phyloP scores from a whole-genome alignment of 2,113 vertebrate genomes.

The Bos indicus region DNA sequence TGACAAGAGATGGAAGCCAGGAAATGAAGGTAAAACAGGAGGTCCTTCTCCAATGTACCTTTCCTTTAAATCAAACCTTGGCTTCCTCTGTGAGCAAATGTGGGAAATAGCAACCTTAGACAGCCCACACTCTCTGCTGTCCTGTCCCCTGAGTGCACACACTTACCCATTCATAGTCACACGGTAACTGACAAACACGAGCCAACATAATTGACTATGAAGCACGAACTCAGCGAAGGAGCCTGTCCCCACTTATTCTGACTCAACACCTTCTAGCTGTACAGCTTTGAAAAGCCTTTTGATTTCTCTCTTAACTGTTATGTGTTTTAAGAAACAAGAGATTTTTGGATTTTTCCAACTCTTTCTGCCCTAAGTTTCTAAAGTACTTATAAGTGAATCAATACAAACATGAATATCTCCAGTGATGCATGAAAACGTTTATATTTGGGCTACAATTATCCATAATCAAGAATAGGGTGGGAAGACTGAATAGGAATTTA shows the following conservation, averaged over 20 bases:
- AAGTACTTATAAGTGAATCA: not conserved
- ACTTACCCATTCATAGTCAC: not conserved
- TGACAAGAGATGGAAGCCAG: not conserved
- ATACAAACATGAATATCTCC: not conserved
- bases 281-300: not conserved
- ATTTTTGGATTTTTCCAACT: not conserved
- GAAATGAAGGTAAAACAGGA: not conserved
- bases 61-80: not conserved
- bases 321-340: not conserved
- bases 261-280: not conserved
- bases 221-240: not conserved
- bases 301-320: not conserved
- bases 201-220: not conserved
- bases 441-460: not conserved
- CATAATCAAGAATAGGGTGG: not conserved
- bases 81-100: not conserved
- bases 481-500: not conserved
- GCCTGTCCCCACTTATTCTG: not conserved
- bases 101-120: not conserved
- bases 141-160: not conserved
- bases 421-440: not conserved
- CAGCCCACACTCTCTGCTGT: not conserved
- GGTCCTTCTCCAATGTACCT: rapidly evolving
- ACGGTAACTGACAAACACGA: not conserved
- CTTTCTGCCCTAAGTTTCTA: not conserved